Percentiles rank a stretch among this genome's conserved stretches.
These are phyloP conservation scores for Sphinx pinastri DNA, from an alignment of 2,888 invertebrate species.

Conservation along the genomic window DNA sequence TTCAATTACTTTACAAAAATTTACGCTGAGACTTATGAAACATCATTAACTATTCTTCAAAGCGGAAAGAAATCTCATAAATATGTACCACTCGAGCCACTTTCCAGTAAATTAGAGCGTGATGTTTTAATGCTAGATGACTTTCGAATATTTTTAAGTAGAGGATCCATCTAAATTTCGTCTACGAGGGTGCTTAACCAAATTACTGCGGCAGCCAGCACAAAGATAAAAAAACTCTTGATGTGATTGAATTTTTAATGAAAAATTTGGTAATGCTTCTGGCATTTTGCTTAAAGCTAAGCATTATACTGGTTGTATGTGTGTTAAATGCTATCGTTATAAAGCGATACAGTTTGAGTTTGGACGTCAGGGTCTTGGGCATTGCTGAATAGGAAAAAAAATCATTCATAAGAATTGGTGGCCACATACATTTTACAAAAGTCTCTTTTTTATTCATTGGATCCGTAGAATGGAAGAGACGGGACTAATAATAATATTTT, in stretches of 20 bases:
- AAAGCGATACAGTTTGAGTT: too few species aligned
- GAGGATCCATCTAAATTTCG: conserved; percentile 22
- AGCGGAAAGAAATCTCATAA: conserved; percentile 14
- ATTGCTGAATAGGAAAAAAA: too few species aligned
- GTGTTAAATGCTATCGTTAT: too few species aligned
- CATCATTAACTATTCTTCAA: conserved; percentile 1
- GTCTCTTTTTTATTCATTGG: too few species aligned
- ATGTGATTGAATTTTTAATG: conserved; percentile 46
- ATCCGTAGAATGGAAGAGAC: too few species aligned
- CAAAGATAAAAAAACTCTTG: conserved; percentile 42
- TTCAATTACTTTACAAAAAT: conserved; percentile 1
- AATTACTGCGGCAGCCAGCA: conserved; percentile 42
- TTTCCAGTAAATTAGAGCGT: conserved; percentile 12
- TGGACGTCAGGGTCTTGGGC: too few species aligned
- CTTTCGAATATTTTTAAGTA: neutral
- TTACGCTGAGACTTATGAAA: neutral
- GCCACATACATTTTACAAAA: too few species aligned
- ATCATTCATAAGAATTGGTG: too few species aligned
- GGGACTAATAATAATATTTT: too few species aligned
- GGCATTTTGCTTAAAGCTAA: too few species aligned
- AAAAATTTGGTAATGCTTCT: conserved; percentile 40
- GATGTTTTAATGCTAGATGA: neutral
- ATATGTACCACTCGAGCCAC: conserved; percentile 9
- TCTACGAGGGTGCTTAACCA: conserved; percentile 43
- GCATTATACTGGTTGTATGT: too few species aligned